These are phyloP conservation scores for Callionymus lyra DNA, from an alignment of 2,113 vertebrate species.

Conservation along the genomic window DNA sequence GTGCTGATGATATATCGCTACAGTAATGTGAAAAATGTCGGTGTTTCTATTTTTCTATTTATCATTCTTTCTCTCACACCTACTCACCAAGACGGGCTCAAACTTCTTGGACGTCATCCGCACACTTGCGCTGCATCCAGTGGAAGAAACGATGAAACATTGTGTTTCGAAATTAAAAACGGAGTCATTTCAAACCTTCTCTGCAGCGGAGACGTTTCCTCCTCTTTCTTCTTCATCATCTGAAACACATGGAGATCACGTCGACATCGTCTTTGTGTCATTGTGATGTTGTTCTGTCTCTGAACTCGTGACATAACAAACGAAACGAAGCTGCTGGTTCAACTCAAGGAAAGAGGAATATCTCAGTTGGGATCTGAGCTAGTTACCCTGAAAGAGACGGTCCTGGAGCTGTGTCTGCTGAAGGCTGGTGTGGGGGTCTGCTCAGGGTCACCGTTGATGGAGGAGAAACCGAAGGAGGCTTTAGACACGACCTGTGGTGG, in stretches of 20 bases:
- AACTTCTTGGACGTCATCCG: constrained; percentile 48
- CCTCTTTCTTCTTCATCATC: constrained; percentile 64
- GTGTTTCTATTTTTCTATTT: too few species aligned
- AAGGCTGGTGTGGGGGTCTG: constrained; percentile 66
- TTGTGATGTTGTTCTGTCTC: background rate
- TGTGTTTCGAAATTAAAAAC: background rate
- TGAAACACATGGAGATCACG: constrained; percentile 12
- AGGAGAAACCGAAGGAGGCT: constrained; percentile 1
- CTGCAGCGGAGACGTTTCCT: constrained; percentile 48
- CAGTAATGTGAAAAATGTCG: too few species aligned
- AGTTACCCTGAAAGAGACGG: constrained; percentile 85
- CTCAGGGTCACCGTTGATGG: constrained; percentile 25
- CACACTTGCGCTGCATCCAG: constrained; percentile 56
- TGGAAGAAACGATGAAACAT: constrained; percentile 2
- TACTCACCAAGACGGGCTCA: constrained; percentile 52
- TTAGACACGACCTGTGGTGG: too few species aligned
- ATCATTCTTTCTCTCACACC: too few species aligned
- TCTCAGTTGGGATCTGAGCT: background rate
- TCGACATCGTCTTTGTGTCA: constrained; percentile 1
- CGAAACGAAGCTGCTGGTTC: too few species aligned
- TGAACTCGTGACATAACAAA: too few species aligned
- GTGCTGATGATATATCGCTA: too few species aligned
- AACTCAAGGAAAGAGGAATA: too few species aligned
- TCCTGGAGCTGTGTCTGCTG: constrained; percentile 71
- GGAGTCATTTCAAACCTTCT: constrained; percentile 47